A percentile compares a stretch with the other conserved stretches of the same genome.
Conservation (phyloP, 2,113 vertebrate genomes). For the Malurus melanocephalus region DNA sequence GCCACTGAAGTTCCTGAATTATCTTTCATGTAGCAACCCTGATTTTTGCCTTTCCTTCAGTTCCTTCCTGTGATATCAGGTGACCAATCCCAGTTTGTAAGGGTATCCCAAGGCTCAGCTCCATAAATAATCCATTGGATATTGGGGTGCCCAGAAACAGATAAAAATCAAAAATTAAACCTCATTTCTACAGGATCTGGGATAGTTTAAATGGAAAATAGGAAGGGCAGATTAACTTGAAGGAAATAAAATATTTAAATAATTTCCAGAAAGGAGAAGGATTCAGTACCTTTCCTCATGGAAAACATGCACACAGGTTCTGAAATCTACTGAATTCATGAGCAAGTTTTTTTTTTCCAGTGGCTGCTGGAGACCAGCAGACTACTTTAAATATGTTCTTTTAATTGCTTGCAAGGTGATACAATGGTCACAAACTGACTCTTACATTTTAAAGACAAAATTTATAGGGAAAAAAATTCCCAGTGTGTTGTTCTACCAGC, state of each 20-base stretch:
- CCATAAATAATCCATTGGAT: fast-evolving
- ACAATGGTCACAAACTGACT: background rate
- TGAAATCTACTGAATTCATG: background rate
- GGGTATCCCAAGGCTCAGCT: background rate
- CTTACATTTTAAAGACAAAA: background rate
- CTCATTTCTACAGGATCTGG: background rate
- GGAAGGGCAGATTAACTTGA: background rate
- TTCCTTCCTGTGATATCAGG: background rate
- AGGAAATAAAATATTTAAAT: background rate
- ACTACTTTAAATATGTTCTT: background rate
- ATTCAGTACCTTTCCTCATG: background rate
- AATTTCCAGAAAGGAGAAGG: background rate
- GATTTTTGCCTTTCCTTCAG: background rate
- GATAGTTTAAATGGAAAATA: background rate
- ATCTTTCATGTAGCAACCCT: background rate
- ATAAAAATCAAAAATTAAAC: background rate
- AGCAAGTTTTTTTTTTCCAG: background rate
- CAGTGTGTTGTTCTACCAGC: background rate
- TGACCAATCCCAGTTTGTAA: background rate
- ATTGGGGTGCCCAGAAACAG: background rate
- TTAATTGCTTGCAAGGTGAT: background rate
- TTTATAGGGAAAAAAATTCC: background rate
- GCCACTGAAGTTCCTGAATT: background rate
- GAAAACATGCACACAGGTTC: background rate
- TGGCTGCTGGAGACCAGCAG: background rate